Conservation (phyloP, 2,888 invertebrate species). For the Cerastis leucographa region DNA sequence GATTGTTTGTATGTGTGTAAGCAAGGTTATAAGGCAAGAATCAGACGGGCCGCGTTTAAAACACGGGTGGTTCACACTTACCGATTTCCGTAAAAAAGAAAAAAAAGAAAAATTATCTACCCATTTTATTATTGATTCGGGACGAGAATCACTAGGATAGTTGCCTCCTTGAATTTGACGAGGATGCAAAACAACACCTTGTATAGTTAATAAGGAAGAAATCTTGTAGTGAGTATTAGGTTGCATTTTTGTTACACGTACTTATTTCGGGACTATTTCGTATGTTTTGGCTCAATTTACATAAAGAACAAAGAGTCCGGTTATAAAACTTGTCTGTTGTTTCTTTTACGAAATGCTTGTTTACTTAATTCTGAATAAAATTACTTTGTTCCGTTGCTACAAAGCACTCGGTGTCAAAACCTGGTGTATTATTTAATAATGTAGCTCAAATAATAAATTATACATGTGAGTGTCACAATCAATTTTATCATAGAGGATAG, state of each 20-base stretch:
- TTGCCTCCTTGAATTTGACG: too few species aligned
- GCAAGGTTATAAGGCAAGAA: too few species aligned
- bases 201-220: constrained; percentile 2
- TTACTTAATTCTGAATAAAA: not conserved
- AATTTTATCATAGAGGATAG: not conserved
- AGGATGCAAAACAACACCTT: too few species aligned
- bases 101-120: too few species aligned
- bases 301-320: not conserved
- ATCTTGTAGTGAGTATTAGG: constrained; percentile 32
- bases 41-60: too few species aligned
- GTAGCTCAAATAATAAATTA: not conserved
- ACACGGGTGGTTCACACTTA: too few species aligned
- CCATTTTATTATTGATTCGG: too few species aligned
- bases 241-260: constrained; percentile 10
- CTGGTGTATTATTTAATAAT: not conserved
- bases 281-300: not conserved
- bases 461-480: not conserved
- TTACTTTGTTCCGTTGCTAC: not conserved
- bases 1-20: too few species aligned
- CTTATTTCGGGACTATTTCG: not conserved
- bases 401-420: not conserved
- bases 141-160: too few species aligned
- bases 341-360: not conserved
- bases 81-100: too few species aligned
- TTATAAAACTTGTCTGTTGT: too few species aligned